phyloP scores from a whole-genome alignment of 1,140 invertebrate species.

The Lucilia cuprina region DNA sequence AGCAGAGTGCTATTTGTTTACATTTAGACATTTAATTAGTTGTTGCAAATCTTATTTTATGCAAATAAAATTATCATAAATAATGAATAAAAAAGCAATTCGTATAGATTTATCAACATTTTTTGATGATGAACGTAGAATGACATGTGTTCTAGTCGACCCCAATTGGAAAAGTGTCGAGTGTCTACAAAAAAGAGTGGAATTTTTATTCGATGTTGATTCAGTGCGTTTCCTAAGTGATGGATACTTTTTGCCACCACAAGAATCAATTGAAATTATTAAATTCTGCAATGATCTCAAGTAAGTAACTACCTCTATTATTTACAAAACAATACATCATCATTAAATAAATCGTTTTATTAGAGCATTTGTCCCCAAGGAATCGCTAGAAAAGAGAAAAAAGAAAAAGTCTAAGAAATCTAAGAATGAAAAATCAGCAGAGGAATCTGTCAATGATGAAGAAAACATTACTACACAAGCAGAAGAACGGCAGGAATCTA shows the following conservation, averaged over 20 bases:
- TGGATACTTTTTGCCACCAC: slow-evolving; percentile 48
- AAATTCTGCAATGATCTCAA: slow-evolving; percentile 39
- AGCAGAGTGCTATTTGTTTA: no score
- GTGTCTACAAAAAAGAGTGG: slow-evolving; percentile 40
- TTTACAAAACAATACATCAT: neutral
- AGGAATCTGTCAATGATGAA: neutral
- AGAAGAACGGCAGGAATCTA: neutral
- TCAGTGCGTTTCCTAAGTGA: slow-evolving; percentile 46
- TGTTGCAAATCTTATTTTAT: no score
- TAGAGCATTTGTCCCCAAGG: slow-evolving; percentile 18
- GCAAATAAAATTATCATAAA: no score
- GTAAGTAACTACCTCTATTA: slow-evolving; percentile 28
- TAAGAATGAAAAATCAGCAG: neutral
- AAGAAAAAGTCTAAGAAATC: neutral
- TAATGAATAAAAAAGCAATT: slow-evolving; percentile 45
- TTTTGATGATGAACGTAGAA: slow-evolving; percentile 39
- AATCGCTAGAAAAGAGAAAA: slow-evolving; percentile 8
- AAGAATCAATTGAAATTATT: slow-evolving; percentile 48
- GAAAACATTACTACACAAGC: neutral
- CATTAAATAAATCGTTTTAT: neutral
- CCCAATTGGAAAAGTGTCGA: slow-evolving; percentile 14
- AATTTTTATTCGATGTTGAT: slow-evolving; percentile 42
- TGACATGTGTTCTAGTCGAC: slow-evolving; percentile 17
- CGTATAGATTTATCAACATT: slow-evolving; percentile 48
- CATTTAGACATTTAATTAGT: no score